Evolutionary conservation across 2,113 vertebrate species (phyloP).

Genomic region (Myotis lucifugus): DNA sequence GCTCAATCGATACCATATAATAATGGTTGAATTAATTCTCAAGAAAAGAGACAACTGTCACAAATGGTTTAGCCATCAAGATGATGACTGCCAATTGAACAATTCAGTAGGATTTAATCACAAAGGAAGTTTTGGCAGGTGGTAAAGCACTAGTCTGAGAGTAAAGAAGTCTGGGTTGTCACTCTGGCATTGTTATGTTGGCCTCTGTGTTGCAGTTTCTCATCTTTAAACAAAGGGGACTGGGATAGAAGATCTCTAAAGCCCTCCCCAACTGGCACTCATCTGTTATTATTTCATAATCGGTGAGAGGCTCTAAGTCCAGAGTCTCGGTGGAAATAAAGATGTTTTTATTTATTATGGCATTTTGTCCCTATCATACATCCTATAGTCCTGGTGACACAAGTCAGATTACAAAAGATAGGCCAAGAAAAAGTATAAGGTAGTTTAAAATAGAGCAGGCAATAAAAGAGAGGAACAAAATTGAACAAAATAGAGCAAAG

Average conservation of each 20-base stretch:
- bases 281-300: constrained; percentile 2
- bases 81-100: background rate
- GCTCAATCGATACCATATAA: background rate
- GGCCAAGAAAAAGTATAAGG: background rate
- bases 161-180: background rate
- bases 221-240: background rate
- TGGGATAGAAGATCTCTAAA: background rate
- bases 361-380: background rate
- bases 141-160: background rate
- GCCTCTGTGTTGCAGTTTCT: background rate
- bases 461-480: constrained; percentile 1
- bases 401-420: background rate
- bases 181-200: background rate
- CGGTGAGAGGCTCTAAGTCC: background rate
- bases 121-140: background rate
- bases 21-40: background rate
- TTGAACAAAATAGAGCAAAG: background rate
- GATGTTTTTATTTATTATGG: background rate
- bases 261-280: background rate
- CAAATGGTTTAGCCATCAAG: background rate
- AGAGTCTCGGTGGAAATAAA: background rate
- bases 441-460: constrained; percentile 25
- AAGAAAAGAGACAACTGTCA: background rate
- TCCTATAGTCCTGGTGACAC: background rate
- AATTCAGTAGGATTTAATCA: background rate